Evolutionary conservation across 2,113 vertebrate species (phyloP).

Genomic region (Atractosteus spatula): DNA sequence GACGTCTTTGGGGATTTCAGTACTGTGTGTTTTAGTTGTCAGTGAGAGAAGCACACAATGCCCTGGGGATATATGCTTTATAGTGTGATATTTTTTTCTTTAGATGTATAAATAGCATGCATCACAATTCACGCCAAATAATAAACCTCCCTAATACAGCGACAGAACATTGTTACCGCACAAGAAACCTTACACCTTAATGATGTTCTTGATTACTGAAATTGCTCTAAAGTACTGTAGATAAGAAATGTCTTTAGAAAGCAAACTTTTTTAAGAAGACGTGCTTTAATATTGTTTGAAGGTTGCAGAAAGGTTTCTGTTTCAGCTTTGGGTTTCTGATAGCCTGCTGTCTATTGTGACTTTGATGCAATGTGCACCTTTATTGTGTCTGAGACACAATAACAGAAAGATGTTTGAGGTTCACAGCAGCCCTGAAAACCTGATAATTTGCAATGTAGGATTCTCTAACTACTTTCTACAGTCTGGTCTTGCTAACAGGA

Average conservation of each 20-base stretch:
- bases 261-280: conserved; percentile 1
- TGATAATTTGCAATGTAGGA: conserved; percentile 12
- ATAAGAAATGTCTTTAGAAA: not conserved
- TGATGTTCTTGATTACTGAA: no score
- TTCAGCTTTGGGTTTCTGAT: not conserved
- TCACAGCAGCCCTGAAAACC: conserved; percentile 23
- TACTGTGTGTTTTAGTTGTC: conserved; percentile 31
- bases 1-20: conserved; percentile 31
- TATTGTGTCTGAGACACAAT: not conserved
- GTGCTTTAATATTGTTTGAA: not conserved
- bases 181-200: no score
- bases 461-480: not conserved
- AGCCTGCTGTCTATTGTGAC: not conserved
- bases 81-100: not conserved
- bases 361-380: not conserved
- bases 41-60: conserved; percentile 23
- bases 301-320: not conserved
- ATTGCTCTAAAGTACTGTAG: no score
- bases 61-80: not conserved
- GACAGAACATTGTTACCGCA: not conserved
- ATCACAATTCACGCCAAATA: not conserved
- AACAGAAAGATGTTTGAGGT: conserved; percentile 8
- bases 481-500: not conserved
- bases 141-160: not conserved
- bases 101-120: not conserved